These are phyloP conservation scores for Calidris pygmaea DNA, from an alignment of 2,113 vertebrate species.

Conservation along the genomic window DNA sequence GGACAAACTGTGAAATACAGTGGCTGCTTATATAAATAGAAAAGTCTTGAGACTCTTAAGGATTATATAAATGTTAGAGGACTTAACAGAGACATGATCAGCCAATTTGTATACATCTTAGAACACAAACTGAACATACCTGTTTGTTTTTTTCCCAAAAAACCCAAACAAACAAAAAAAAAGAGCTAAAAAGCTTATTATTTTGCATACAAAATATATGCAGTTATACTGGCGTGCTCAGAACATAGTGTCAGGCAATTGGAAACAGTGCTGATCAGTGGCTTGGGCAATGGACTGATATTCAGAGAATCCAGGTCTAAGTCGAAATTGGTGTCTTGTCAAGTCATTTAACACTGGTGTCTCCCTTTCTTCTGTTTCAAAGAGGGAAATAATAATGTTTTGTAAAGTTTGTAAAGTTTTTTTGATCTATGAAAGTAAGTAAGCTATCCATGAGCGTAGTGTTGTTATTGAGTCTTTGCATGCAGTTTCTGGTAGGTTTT, in stretches of 20 bases:
- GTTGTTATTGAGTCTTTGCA: neutral
- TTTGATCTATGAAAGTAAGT: neutral
- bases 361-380: neutral
- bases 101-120: neutral
- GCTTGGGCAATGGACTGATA: neutral
- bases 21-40: neutral
- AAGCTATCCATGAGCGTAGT: neutral
- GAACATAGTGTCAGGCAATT: neutral
- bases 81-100: neutral
- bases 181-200: neutral
- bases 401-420: neutral
- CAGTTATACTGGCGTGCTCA: neutral
- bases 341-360: neutral
- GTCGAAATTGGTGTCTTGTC: neutral
- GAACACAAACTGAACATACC: neutral
- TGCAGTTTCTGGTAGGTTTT: neutral
- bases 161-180: too few species aligned
- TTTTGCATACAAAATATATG: neutral
- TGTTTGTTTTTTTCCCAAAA: neutral
- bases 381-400: neutral
- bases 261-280: neutral
- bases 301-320: neutral
- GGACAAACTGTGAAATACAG: constrained; percentile 2
- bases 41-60: neutral
- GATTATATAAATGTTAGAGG: neutral